Conservation (phyloP, 2,113 vertebrate species). For the Ceuthmochares aereus region DNA sequence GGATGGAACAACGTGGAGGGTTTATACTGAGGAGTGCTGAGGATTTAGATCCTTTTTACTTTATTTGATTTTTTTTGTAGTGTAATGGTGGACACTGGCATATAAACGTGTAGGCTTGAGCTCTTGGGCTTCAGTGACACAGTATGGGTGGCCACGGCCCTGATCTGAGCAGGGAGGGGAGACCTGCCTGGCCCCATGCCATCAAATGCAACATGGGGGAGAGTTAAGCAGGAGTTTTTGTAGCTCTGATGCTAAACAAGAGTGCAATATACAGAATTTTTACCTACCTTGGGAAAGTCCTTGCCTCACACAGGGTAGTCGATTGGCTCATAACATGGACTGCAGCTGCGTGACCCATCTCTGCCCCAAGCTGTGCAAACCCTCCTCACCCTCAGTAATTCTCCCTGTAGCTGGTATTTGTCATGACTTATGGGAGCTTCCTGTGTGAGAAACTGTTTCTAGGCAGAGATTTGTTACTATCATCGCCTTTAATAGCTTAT, state of each 20-base stretch:
- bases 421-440: fast-evolving
- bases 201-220: fast-evolving
- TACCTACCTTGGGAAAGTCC: fast-evolving
- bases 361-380: background rate
- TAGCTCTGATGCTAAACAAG: fast-evolving
- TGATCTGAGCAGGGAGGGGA: background rate
- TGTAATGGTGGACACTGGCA: fast-evolving
- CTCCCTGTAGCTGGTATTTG: background rate
- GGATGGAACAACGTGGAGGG: background rate
- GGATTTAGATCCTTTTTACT: background rate
- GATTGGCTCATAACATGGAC: fast-evolving
- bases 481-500: background rate
- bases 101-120: background rate
- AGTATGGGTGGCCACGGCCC: background rate
- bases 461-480: background rate
- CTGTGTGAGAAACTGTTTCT: background rate
- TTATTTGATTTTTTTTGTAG: background rate
- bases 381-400: background rate
- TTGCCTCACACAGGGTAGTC: background rate
- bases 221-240: background rate
- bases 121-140: fast-evolving
- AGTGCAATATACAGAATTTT: background rate
- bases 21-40: background rate
- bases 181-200: background rate
- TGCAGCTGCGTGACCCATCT: background rate